A percentile compares a stretch with the other conserved stretches of the same genome.
Conservation (phyloP, 2,113 vertebrate genomes). For the Podiceps cristatus region DNA sequence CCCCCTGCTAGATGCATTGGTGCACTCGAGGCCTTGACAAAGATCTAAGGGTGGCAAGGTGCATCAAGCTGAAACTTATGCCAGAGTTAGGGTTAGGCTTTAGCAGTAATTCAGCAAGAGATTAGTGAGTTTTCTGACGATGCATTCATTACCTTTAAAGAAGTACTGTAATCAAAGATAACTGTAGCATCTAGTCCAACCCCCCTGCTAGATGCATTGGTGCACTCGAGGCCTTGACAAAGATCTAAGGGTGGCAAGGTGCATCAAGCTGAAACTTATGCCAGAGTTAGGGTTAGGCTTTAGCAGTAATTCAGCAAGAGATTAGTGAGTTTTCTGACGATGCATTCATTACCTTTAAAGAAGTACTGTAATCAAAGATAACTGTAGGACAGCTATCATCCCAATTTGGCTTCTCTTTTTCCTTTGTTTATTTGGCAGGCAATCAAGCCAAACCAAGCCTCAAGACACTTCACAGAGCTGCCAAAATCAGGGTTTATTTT, state of each 20-base stretch:
- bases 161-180: too few species aligned
- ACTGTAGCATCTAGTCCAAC: too few species aligned
- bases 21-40: neutral
- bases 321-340: neutral
- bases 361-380: neutral
- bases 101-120: neutral
- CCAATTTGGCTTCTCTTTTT: neutral
- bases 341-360: neutral
- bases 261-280: neutral
- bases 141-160: neutral
- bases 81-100: neutral
- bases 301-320: neutral
- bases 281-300: neutral
- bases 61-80: neutral
- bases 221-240: neutral
- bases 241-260: neutral
- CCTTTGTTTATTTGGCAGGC: neutral
- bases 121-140: neutral
- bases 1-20: neutral
- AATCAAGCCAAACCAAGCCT: neutral
- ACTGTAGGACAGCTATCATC: neutral
- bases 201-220: neutral
- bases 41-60: neutral
- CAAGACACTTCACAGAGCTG: neutral
- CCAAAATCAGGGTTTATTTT: constrained; percentile 18